phyloP scores from a whole-genome alignment of 1,140 invertebrate genomes.

The Lasaia peninsularis region DNA sequence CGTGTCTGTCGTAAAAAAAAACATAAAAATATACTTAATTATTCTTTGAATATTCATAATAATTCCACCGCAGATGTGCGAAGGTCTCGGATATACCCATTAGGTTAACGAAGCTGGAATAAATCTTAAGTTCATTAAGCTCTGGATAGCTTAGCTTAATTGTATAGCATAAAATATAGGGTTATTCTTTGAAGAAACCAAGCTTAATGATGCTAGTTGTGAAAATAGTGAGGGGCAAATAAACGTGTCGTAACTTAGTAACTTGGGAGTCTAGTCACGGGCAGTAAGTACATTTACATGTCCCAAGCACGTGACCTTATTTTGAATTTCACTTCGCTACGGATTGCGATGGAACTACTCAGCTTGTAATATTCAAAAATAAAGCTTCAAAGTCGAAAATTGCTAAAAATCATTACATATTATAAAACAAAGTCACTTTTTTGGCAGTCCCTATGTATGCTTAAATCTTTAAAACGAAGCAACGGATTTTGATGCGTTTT shows the following conservation, averaged over 20 bases:
- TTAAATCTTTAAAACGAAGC: too few species aligned
- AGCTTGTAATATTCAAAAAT: constrained; percentile 11
- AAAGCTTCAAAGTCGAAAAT: background rate
- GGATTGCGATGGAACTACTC: constrained; percentile 42
- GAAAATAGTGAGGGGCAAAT: constrained; percentile 25
- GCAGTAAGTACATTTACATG: constrained; percentile 72
- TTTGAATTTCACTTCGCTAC: constrained; percentile 55
- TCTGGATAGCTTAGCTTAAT: constrained; percentile 7
- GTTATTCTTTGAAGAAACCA: constrained; percentile 2
- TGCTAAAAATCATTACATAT: background rate
- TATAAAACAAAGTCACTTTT: too few species aligned
- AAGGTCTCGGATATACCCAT: constrained; percentile 2
- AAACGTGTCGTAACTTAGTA: constrained; percentile 39
- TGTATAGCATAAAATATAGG: background rate
- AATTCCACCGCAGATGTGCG: background rate
- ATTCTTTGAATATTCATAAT: background rate
- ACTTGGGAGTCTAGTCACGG: constrained; percentile 48
- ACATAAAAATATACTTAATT: too few species aligned
- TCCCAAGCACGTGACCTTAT: constrained; percentile 62
- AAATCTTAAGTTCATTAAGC: constrained; percentile 11
- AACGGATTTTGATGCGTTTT: too few species aligned
- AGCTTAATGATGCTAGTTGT: constrained; percentile 4
- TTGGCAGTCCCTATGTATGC: too few species aligned
- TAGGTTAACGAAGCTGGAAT: constrained; percentile 6
- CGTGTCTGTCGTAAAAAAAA: too few species aligned